phyloP scores from a whole-genome alignment of 2,888 invertebrate genomes.

The Tetrapedia diversipes region DNA sequence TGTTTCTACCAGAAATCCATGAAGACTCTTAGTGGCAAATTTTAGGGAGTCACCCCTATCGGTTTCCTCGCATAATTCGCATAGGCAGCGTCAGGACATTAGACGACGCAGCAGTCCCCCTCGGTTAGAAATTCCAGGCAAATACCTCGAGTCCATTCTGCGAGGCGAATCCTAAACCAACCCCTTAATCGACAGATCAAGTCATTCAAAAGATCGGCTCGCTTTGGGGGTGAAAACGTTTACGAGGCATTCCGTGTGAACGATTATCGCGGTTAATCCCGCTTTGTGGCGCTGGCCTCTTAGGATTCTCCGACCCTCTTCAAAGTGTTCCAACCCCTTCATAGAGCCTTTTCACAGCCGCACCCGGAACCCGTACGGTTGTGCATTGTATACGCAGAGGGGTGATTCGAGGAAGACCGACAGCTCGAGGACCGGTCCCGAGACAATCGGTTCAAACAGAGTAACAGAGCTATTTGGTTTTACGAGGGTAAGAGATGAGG shows the following conservation, averaged over 20 bases:
- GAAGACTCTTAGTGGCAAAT: slow-evolving; percentile 10
- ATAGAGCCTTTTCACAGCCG: slow-evolving; percentile 49
- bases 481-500: too few species aligned
- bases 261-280: slow-evolving; percentile 64
- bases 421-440: neutral
- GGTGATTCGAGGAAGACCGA: neutral
- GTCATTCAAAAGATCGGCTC: slow-evolving; percentile 52
- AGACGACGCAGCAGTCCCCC: slow-evolving; percentile 9
- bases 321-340: slow-evolving; percentile 63
- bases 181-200: slow-evolving; percentile 48
- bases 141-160: slow-evolving; percentile 29
- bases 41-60: slow-evolving; percentile 4
- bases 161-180: slow-evolving; percentile 38
- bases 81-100: slow-evolving; percentile 15
- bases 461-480: neutral
- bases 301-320: slow-evolving; percentile 50
- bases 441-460: neutral
- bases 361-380: slow-evolving; percentile 3
- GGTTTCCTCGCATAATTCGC: slow-evolving; percentile 14
- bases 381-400: neutral
- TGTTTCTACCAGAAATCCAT: neutral
- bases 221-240: slow-evolving; percentile 51
- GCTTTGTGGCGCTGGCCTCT: slow-evolving; percentile 56
- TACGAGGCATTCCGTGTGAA: slow-evolving; percentile 58
- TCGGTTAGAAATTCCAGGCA: slow-evolving; percentile 6